Evolutionary conservation across 37 sponge, comb jelly and placozoan species (phyloP), one percentile per base, ranked within the genome.

Genomic region (Bolinopsis microptera): DNA sequence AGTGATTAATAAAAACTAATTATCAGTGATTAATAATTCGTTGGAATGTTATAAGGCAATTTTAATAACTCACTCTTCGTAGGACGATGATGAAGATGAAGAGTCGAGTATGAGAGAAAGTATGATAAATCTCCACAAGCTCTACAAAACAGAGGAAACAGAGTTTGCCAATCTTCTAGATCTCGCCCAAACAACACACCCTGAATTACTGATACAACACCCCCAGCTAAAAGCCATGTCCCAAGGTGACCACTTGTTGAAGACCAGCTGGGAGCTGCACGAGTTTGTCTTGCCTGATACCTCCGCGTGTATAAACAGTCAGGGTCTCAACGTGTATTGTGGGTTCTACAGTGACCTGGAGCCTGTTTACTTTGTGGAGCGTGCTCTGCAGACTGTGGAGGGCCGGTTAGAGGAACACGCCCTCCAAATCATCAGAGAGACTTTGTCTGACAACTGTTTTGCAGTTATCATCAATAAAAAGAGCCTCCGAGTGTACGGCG

Each of bases 201-300:
- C 90, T 86, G 90, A 86, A 24, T 48, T 86, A 8, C 9, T 39
- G 25, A 86, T 86, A 22, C 38, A 86, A 26, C 61, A 86, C 61
- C 90, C 90, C 26, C 41, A 86, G 61, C 61, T 86, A 38, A 30
- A n/a, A 21, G 75, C 5, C 3, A 72, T n/a, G 75, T 28, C 38
- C 23, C 35, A 86, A 13, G 90, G 90, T 16, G 31, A 8, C 0
- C 48, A 38, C 23, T 38, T 86, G 90, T n/a, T 86, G 61, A 86
- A 40, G 22, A n/a, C 35, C 3, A n/a, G 61, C 30, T 86, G 90
- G 90, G 40, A 28, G 3, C 41, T 86, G 1, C 27, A 41, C 90
- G 90, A 86, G 90, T 86, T 86, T 40, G 35, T 86, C 61, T 48
- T 86, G 22, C 90, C 90, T 0, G 36, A 86, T 30, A 41, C 41